Evolutionary conservation across 2,113 vertebrate species (phyloP), one percentile per base, ranked within the genome.

Genomic region (Oncorhynchus gorbuscha): DNA sequence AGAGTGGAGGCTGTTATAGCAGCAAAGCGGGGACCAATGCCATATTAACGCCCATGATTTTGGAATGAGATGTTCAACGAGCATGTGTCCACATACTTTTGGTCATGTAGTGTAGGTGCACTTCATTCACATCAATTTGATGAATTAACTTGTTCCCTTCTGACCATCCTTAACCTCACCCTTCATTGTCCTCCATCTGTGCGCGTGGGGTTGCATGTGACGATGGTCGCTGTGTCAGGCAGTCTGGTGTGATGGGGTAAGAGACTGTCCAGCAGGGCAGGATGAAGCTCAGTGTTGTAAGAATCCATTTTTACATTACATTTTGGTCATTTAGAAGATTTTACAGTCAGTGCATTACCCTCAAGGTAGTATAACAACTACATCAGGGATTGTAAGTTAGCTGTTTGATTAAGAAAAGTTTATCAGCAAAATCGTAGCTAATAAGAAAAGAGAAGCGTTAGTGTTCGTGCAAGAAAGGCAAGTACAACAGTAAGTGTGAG

Each of bases 161-260:
- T 14, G 51, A 58, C 51, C 51, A 20, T 64, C 13, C 62, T 3
- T 67, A 48, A 7, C 28, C 8, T 58, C 51, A 39, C 68, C 24
- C 62, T 49, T 3, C 72, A 92, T 89, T 71, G 30, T 89, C 88
- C 22, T 90, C 87, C 0, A 0, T 82, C 22, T 91, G 91, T 49
- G 16, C 51, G 0, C 82, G 84, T 1, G 87, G 89, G 20, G 12
- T 75, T 73, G 76, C 62, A 58, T 92, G 92, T 72, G 86, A 82
- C 0, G 86, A 89, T 51, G 86, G 84, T 12, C 73, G 74, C 55
- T 88, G 90, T 68, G 84, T 88, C 68, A 86, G 84, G 79, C 32
- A 84, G 30, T 86, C 85, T 90, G 92, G 87, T 93, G 92, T 76
- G 81, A 93, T 1, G 90, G 92, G 1, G 85, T 84, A 20, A 65